Percentiles rank a stretch among this genome's conserved stretches.
Evolutionary conservation across 2,888 invertebrate species (phyloP).

Genomic region (Keiferia lycopersicella): DNA sequence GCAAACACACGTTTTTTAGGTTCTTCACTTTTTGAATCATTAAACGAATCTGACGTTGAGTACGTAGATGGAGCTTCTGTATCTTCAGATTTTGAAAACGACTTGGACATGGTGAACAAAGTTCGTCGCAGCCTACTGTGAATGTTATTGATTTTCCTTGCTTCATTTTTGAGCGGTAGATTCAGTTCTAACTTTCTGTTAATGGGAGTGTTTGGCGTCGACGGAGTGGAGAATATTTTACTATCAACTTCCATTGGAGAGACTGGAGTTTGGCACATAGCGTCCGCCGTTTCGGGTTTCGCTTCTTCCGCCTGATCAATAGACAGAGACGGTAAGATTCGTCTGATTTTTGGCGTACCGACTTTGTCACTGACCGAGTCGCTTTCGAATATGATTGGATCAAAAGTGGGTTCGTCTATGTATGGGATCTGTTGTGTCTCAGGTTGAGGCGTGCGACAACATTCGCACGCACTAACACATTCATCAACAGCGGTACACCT

Average conservation of each 20-base stretch:
- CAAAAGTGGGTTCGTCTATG: constrained; percentile 73
- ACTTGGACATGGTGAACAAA: constrained; percentile 61
- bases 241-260: constrained; percentile 49
- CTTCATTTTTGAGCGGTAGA: constrained; percentile 56
- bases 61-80: constrained; percentile 62
- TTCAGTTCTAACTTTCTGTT: constrained; percentile 55
- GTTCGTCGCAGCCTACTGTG: constrained; percentile 64
- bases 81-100: constrained; percentile 66
- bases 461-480: constrained; percentile 73
- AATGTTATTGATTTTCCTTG: constrained; percentile 53
- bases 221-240: constrained; percentile 34
- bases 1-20: constrained; percentile 28
- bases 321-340: constrained; percentile 71
- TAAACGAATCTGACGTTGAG: constrained; percentile 65
- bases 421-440: constrained; percentile 69
- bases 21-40: constrained; percentile 44
- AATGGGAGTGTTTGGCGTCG: constrained; percentile 38
- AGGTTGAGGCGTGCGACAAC: constrained; percentile 73
- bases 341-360: constrained; percentile 66
- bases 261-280: constrained; percentile 65
- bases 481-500: constrained; percentile 67
- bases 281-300: constrained; percentile 64
- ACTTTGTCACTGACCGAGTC: constrained; percentile 55
- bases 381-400: constrained; percentile 73
- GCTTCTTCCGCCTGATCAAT: constrained; percentile 61